Percentiles rank a stretch among this genome's conserved stretches.
phyloP scores from a whole-genome alignment of 2,113 vertebrate genomes.

The Phaethon lepturus region DNA sequence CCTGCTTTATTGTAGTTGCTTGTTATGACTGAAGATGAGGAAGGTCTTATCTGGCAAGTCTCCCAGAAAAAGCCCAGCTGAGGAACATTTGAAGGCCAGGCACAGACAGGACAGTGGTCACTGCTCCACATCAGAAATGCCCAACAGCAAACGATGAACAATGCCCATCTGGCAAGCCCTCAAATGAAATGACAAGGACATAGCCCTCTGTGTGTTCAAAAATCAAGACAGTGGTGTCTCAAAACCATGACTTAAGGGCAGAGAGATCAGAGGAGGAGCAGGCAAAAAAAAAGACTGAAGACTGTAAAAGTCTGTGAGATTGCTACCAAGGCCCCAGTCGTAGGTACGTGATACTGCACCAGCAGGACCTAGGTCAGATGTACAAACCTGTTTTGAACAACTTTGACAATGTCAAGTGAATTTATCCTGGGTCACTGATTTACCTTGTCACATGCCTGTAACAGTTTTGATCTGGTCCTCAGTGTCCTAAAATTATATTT shows the following conservation, averaged over 20 bases:
- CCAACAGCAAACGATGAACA: not conserved
- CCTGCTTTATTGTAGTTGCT: not conserved
- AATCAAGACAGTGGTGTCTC: not conserved
- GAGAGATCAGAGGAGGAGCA: not conserved
- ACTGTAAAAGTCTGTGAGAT: not conserved
- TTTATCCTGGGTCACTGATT: not conserved
- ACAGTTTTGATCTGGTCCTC: not conserved
- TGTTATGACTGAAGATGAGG: not conserved
- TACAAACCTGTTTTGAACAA: not conserved
- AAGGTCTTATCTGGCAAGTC: not conserved
- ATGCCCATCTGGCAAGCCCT: not conserved
- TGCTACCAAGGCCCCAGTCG: not conserved
- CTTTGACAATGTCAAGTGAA: not conserved
- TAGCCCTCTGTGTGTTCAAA: not conserved
- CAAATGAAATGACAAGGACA: not conserved
- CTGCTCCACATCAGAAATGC: not conserved
- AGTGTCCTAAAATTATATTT: not conserved
- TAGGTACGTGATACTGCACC: accelerated
- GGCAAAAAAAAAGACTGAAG: not conserved
- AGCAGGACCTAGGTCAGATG: not conserved
- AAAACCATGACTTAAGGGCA: not conserved
- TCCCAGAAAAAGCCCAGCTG: not conserved
- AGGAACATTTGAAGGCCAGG: not conserved
- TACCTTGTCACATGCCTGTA: not conserved
- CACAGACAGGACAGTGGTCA: not conserved